These are phyloP conservation scores for Axinella damicornis DNA, from an alignment of 37 sponge, comb jelly and placozoan genomes.

Conservation along the genomic window DNA sequence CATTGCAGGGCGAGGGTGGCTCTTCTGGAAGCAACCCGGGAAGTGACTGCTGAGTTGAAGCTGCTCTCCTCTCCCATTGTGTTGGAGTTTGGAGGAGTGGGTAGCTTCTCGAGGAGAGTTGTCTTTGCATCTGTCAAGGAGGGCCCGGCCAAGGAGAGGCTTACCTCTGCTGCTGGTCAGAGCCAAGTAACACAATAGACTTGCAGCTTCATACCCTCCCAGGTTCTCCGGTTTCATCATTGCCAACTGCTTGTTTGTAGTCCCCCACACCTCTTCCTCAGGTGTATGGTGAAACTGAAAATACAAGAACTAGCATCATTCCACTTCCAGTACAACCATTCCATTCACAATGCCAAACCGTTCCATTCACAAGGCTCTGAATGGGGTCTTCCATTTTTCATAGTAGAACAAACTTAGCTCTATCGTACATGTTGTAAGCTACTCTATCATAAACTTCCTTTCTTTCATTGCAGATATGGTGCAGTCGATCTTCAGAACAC, in stretches of 20 bases:
- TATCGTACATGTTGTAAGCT: too few species aligned
- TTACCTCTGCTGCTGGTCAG: constrained; percentile 10
- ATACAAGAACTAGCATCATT: too few species aligned
- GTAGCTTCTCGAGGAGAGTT: constrained; percentile 8
- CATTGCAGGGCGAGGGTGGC: constrained; percentile 2
- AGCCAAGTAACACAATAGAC: background rate
- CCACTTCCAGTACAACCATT: too few species aligned
- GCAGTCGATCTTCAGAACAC: constrained; percentile 12
- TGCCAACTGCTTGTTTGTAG: too few species aligned
- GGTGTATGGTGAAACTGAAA: too few species aligned
- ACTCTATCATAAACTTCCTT: too few species aligned
- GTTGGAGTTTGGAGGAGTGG: constrained; percentile 4
- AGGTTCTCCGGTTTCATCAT: too few species aligned
- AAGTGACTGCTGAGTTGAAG: background rate
- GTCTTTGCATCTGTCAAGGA: constrained; percentile 25
- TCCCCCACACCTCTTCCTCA: too few species aligned
- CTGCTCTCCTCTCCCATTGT: background rate
- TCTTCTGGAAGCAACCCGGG: constrained; percentile 14
- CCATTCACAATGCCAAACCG: too few species aligned
- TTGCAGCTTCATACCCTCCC: background rate
- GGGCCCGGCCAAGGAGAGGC: background rate
- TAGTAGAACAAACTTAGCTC: too few species aligned
- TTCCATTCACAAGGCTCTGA: too few species aligned
- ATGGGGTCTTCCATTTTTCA: too few species aligned
- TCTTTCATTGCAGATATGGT: constrained; percentile 13